Conservation (phyloP, 1,140 invertebrate genomes). For the Antheraea pernyi region DNA sequence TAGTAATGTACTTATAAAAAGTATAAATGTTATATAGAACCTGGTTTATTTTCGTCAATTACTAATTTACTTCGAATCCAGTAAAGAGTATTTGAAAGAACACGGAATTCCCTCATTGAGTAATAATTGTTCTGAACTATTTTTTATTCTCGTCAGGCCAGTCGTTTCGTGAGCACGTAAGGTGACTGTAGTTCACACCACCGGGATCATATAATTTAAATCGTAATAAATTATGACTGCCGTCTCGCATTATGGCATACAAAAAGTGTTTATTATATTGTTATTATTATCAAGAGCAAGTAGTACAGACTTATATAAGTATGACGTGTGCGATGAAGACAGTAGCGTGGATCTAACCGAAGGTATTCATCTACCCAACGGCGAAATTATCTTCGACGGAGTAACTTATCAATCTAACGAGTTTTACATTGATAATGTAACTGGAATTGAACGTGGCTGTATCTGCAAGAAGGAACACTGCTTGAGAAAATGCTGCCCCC, state of each 20-base stretch:
- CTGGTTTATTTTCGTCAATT: background rate
- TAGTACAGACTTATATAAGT: background rate
- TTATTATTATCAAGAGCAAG: background rate
- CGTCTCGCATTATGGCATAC: background rate
- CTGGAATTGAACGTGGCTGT: constrained; percentile 31
- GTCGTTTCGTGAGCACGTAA: constrained; percentile 7
- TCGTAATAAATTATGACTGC: background rate
- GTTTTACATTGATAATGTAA: constrained; percentile 33
- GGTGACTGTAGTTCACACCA: background rate
- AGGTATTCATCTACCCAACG: constrained; percentile 29
- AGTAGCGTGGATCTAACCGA: constrained; percentile 33
- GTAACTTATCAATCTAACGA: constrained; percentile 32
- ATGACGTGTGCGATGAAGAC: constrained; percentile 6
- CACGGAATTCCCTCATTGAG: constrained; percentile 34
- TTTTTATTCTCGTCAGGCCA: background rate
- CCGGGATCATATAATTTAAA: background rate
- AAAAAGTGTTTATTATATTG: background rate
- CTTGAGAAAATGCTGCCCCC: constrained; percentile 44
- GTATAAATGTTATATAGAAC: no score
- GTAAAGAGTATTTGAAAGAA: background rate
- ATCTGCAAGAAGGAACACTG: constrained; percentile 39
- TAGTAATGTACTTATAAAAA: no score
- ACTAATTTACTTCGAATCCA: background rate
- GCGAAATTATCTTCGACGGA: constrained; percentile 30
- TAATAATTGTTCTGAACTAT: constrained; percentile 20